These are phyloP conservation scores for Microcebus tavaratra DNA, from an alignment of 2,113 vertebrate species.

Conservation along the genomic window DNA sequence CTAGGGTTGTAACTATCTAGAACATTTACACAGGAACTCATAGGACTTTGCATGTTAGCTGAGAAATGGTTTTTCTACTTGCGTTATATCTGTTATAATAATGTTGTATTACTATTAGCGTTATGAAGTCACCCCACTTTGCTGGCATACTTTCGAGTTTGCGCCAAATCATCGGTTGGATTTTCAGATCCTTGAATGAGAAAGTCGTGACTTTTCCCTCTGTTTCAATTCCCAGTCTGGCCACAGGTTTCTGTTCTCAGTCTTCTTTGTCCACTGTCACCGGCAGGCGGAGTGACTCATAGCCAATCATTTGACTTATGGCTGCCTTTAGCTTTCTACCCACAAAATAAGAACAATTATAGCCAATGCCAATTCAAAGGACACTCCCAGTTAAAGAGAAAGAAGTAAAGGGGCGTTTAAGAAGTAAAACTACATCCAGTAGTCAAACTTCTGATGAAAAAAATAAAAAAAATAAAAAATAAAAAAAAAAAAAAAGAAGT, in stretches of 20 bases:
- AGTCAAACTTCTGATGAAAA: too few species aligned
- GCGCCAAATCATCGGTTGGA: not conserved
- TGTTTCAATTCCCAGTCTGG: not conserved
- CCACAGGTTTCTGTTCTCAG: not conserved
- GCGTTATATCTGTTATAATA: not conserved
- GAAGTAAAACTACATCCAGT: not conserved
- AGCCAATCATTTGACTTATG: not conserved
- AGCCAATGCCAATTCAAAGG: not conserved
- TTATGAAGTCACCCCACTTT: not conserved
- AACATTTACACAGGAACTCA: not conserved
- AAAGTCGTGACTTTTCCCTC: not conserved
- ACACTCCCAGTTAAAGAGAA: not conserved
- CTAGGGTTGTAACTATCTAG: not conserved
- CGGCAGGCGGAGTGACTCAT: not conserved
- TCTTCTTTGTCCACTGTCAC: not conserved
- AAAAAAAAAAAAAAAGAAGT: too few species aligned
- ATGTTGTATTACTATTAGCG: not conserved
- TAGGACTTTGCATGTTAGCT: not conserved
- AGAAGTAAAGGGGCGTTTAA: not conserved
- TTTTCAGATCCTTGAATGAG: not conserved
- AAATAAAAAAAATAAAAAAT: too few species aligned
- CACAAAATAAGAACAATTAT: not conserved
- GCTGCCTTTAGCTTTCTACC: not conserved
- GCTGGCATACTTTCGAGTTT: not conserved
- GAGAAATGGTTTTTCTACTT: not conserved